These are phyloP conservation scores for Cephus pygmeus DNA, from an alignment of 2,888 invertebrate genomes.

Conservation along the genomic window DNA sequence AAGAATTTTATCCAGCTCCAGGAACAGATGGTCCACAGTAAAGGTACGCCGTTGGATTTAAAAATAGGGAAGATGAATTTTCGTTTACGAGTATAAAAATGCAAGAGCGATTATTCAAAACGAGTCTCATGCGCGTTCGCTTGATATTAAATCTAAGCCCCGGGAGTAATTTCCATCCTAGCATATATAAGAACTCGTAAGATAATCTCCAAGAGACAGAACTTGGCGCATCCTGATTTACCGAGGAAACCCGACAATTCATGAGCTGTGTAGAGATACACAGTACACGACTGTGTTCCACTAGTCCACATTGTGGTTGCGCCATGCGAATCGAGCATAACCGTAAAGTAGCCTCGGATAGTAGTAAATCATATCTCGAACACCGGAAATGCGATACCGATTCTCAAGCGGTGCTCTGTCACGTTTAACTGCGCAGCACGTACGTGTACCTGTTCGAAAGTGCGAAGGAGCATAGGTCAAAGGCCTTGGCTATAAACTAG, in stretches of 20 bases:
- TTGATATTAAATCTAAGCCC: neutral
- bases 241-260: neutral
- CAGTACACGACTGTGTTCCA: neutral
- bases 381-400: constrained; percentile 3
- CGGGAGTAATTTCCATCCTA: neutral
- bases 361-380: neutral
- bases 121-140: neutral
- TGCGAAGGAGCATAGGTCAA: neutral
- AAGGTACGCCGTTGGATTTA: neutral
- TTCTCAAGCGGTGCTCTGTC: neutral
- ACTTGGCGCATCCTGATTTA: neutral
- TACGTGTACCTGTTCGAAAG: neutral
- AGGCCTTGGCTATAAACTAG: neutral
- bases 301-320: constrained; percentile 1
- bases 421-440: neutral
- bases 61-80: neutral
- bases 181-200: neutral
- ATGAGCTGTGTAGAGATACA: neutral
- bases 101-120: neutral
- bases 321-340: neutral
- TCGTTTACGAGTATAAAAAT: neutral
- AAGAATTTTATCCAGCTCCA: neutral
- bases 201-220: neutral
- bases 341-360: neutral
- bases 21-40: neutral